Conservation (phyloP, 2,113 vertebrate species). For the Gulo gulo region DNA sequence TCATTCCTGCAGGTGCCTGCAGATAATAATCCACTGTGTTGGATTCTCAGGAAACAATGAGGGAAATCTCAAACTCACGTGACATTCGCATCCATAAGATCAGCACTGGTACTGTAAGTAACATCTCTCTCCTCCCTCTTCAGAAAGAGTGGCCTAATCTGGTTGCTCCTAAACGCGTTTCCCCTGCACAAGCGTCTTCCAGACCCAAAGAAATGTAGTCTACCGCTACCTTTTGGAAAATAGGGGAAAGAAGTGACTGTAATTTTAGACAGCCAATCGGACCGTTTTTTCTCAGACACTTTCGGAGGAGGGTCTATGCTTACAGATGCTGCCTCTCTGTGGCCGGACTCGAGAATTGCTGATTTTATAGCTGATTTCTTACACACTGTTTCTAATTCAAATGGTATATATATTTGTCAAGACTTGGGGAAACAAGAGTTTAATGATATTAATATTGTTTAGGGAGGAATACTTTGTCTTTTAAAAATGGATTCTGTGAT, state of each 20-base stretch:
- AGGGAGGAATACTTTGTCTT: neutral
- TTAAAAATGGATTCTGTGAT: neutral
- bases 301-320: neutral
- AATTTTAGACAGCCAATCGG: neutral
- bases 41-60: neutral
- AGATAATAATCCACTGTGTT: neutral
- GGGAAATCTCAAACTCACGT: conserved; percentile 22
- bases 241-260: neutral
- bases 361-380: neutral
- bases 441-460: neutral
- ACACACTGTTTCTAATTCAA: neutral
- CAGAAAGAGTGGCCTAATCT: neutral
- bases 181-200: neutral
- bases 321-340: neutral
- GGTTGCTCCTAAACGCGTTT: neutral
- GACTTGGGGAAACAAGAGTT: neutral
- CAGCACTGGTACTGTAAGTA: neutral
- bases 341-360: neutral
- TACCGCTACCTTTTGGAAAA: neutral
- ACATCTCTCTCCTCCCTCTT: neutral
- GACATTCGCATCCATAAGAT: neutral
- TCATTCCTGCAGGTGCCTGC: neutral
- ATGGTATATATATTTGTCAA: neutral
- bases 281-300: neutral
- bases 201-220: neutral